These are phyloP conservation scores for Drosophila percnosoma DNA, from an alignment of 2,888 invertebrate genomes.

Conservation along the genomic window DNA sequence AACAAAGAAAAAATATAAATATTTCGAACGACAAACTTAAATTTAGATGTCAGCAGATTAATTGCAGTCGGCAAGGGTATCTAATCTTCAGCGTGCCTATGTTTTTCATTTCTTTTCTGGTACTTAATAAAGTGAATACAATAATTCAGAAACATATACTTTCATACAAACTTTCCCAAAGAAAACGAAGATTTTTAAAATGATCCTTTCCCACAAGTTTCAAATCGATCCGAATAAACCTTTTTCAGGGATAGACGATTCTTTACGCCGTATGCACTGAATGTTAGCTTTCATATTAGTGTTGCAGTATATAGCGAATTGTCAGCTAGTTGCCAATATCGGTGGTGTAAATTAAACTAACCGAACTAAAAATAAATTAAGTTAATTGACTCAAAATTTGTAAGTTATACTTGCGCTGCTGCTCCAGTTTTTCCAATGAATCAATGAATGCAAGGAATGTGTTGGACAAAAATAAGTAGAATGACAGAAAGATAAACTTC, in stretches of 20 bases:
- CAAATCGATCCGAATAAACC: rapidly evolving
- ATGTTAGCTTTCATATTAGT: not conserved
- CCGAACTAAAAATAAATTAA: too few relatives aligned
- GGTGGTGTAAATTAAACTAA: not conserved
- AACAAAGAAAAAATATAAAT: too few relatives aligned
- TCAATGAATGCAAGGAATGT: not conserved
- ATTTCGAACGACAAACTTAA: not conserved
- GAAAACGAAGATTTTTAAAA: not conserved
- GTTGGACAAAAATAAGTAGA: too few relatives aligned
- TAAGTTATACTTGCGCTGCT: too few relatives aligned
- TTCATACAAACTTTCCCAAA: not conserved
- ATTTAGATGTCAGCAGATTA: not conserved
- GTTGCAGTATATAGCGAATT: not conserved
- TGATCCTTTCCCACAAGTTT: not conserved
- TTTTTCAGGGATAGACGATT: too few relatives aligned
- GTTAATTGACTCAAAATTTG: too few relatives aligned
- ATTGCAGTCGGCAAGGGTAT: too few relatives aligned
- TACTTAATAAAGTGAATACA: not conserved
- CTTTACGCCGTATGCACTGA: not conserved
- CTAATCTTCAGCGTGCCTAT: too few relatives aligned
- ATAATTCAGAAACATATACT: not conserved
- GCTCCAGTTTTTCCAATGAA: too few relatives aligned
- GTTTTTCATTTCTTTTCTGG: too few relatives aligned
- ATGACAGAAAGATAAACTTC: not conserved
- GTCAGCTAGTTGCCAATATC: not conserved